Base-by-base conservation (phyloP, 1,140 invertebrate species). In the Calliopsis andreniformis region DNA sequence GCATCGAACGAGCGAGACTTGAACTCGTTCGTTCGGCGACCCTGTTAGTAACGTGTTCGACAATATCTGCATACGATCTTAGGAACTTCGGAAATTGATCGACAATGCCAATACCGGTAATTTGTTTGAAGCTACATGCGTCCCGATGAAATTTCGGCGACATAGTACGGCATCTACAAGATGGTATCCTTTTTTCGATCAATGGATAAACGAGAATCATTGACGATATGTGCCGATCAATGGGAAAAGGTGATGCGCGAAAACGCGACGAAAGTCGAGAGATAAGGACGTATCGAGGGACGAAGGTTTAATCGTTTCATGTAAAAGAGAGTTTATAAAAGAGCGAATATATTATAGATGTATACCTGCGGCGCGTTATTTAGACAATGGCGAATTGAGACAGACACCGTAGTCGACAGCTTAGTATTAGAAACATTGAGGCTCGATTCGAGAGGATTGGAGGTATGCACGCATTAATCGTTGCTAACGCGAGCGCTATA, bases 251-350 rank as follows among this genome's bases (percentile, higher is more conserved):
- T 68, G 53, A 82, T 42, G 45, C 76, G 64, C 59, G 81, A 82
- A 78, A 83, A 78, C 49, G 81, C 47, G 68, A 73, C 49, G 47
- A 42, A 83, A 82, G 51, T 83, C 25, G 28, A 72, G 53, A 59
- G 18, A 53, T 18, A 39, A 42, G 64, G 71, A 76, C 45, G 76
- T 76, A 62, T 83, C 82, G 79, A 69, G 67, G 69, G 80, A 67
- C 75, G 49, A 64, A 76, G 62, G 64, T 79, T 71, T 83, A 79
- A 61, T 32, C 66, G 66, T 79, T 83, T 79, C 55, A 32, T 76
- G 71, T 83, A 83, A 83, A 75, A 83, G 67, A 83, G 61, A 83
- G 70, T 83, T 83, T 83, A 83, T 83, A 83, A 79, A 45, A 76
- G 69, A 66, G 32, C 70, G 67, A 71, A 76, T 83, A 83, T 83